Base-by-base conservation (phyloP, 2,888 invertebrate species). In the Andrena dorsata region DNA sequence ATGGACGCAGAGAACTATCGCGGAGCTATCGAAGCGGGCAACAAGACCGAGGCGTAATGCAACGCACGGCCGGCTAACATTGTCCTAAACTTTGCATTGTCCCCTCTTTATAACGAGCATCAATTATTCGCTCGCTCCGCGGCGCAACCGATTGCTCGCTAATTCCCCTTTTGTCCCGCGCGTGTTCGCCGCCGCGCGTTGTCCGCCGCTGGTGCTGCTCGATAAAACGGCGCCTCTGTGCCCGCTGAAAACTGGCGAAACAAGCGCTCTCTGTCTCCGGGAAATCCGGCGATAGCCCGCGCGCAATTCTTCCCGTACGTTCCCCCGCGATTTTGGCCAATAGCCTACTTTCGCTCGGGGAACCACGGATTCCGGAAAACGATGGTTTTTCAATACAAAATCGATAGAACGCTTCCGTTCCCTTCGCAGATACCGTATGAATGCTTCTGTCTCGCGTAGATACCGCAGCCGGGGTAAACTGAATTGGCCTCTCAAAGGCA, bases 71-170 rank as follows among this genome's bases (percentile, higher is more conserved):
- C 79, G 80, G 66, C 75, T 71, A 82, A 84, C 82, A 70, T 70
- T 83, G 86, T 88, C 82, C 85, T 85, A 88, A 88, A 90, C 89
- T 90, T 89, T 82, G 85, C 85, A 90, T 87, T 88, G 88, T 85
- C 76, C 86, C 2, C 63, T 80, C 83, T 86, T 83, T 86, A 82
- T 76, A 60, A 68, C 63, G 60, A 70, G 64, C 68, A 82, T 88
- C 81, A 86, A 82, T 86, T 86, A 86, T 86, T 80, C 74, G 69
- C 76, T 73, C 63, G 68, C 70, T 72, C 72, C 61, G 76, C 70
- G 60, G 66, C 64, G 73, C 77, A 66, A 72, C 66, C 80, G 75
- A 80, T 83, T 82, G 69, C 82, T 70, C 71, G 80, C 82, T 82
- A 83, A 81, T 86, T 87, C 87, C 72, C 65, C 76, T 71, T 87